Evolutionary conservation across 2,797 vertebrate genomes (phyloP).

Genomic region (Betta splendens): DNA sequence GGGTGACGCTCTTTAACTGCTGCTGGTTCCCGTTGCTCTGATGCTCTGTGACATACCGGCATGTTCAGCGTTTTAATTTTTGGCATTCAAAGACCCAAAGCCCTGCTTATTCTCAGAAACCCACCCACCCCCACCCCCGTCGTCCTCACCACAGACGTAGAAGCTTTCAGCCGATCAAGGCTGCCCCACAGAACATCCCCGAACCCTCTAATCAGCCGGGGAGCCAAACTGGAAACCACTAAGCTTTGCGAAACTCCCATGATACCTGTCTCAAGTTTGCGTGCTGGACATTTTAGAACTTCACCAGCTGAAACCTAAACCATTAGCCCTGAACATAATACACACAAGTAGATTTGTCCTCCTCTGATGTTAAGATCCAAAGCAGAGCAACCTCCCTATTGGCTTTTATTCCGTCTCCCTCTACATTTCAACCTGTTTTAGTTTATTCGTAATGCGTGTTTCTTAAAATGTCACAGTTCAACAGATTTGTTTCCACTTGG

Average conservation of each 20-base stretch:
- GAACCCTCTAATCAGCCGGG: conserved; percentile 3
- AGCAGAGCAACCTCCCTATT: neutral
- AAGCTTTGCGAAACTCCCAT: neutral
- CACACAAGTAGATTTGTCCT: neutral
- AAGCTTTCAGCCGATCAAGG: conserved; percentile 1
- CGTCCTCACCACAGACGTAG: neutral
- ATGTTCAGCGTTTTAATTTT: neutral
- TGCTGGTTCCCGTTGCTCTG: neutral
- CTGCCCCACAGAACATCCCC: neutral
- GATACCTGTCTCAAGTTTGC: neutral
- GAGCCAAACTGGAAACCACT: neutral
- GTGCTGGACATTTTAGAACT: neutral
- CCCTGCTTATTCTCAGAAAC: neutral
- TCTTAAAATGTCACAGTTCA: neutral
- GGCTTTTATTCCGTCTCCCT: neutral
- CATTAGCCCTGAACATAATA: neutral
- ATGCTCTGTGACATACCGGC: neutral
- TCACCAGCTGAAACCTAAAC: neutral
- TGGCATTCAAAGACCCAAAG: neutral
- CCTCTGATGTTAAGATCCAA: neutral
- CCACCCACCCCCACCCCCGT: too few relatives aligned
- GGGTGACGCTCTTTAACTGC: neutral
- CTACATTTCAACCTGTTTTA: neutral
- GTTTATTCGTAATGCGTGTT: neutral
- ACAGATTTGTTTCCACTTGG: neutral